A percentile compares a stretch with the other conserved stretches of the same genome.
These are phyloP conservation scores for Tychaedon coryphoeus DNA, from an alignment of 2,113 vertebrate species.

Conservation along the genomic window DNA sequence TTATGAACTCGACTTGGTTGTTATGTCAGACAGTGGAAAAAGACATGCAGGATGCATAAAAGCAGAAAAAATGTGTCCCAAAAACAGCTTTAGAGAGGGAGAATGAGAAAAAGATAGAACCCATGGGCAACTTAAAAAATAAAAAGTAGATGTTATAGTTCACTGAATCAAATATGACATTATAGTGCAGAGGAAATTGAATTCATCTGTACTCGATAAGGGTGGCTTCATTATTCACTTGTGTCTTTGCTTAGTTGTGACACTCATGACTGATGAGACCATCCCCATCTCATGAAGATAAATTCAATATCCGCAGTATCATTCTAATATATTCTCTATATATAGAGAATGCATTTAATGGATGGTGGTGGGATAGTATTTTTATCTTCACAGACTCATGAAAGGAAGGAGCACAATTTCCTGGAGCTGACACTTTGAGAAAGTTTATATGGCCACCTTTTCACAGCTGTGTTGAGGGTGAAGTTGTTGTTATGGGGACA, in stretches of 20 bases:
- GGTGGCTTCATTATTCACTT: conserved; percentile 71
- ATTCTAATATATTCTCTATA: conserved; percentile 71
- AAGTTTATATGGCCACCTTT: conserved; percentile 43
- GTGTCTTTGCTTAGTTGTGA: conserved; percentile 61
- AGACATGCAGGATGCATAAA: conserved; percentile 37
- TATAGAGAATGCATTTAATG: conserved; percentile 69
- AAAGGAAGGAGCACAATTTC: conserved; percentile 66
- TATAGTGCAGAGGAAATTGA: conserved; percentile 75
- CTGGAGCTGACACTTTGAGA: conserved; percentile 42
- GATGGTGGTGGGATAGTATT: conserved; percentile 65
- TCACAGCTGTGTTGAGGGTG: conserved; percentile 10
- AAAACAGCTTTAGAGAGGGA: conserved; percentile 48
- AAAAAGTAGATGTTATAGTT: conserved; percentile 73
- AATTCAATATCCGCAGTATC: conserved; percentile 68
- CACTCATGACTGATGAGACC: conserved; percentile 70
- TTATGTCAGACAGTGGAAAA: conserved; percentile 40
- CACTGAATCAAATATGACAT: conserved; percentile 75
- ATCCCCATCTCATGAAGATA: conserved; percentile 72
- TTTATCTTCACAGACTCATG: conserved; percentile 70
- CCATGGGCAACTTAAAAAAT: conserved; percentile 71
- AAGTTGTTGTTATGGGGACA: neutral
- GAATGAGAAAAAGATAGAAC: conserved; percentile 62
- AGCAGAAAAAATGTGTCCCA: conserved; percentile 58
- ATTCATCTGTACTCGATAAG: conserved; percentile 72
- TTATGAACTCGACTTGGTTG: conserved; percentile 8